Evolutionary conservation across 2,113 vertebrate species (phyloP), one percentile per base, ranked within the genome.

Genomic region (Laticauda colubrina): DNA sequence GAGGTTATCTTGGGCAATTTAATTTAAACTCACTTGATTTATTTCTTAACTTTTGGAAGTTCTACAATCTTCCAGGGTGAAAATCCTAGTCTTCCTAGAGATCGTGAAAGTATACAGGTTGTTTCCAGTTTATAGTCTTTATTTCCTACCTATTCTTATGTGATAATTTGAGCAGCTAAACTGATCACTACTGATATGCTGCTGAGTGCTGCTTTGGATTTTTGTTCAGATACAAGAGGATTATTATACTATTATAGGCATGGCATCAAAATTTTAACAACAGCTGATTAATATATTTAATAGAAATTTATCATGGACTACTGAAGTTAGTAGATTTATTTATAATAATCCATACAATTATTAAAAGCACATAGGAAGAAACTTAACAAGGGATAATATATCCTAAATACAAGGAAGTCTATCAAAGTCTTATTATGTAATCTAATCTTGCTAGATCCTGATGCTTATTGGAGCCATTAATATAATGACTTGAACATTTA

Each of bases 1-100:
- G 92, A 87, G n/a, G 54, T 94, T 48, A 0, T 10, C 0, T 18
- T 92, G 20, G 69, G 34, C 1, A 91, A 34, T 95, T 95, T 92
- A 4, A 93, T 94, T 96, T 95, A 95, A 94, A 96, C 95, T 95
- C 95, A 57, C 94, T 96, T 95, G 54, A 10, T n/a, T 92, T 93
- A 51, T 93, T 97, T 96, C 61, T 92, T 95, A 95, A 94, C 81
- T 95, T 64, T 91, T 91, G 94, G 91, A 57, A 94, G 48, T 87
- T 94, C 69, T 97, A 96, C n/a, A 94, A 56, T 91, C 56, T 96
- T 96, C 39, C n/a, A 96, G 92, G 92, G 48, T 92, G 85, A 95
- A 96, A 95, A 95, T 90, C 89, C 2, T 81, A 69, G 34, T 87
- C 57, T n/a, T 91, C 15, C 91, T 91, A 90, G 26, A 89, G 90